Evolutionary conservation across 2,113 vertebrate genomes (phyloP).

Genomic region (Periophthalmodon schlosseri): DNA sequence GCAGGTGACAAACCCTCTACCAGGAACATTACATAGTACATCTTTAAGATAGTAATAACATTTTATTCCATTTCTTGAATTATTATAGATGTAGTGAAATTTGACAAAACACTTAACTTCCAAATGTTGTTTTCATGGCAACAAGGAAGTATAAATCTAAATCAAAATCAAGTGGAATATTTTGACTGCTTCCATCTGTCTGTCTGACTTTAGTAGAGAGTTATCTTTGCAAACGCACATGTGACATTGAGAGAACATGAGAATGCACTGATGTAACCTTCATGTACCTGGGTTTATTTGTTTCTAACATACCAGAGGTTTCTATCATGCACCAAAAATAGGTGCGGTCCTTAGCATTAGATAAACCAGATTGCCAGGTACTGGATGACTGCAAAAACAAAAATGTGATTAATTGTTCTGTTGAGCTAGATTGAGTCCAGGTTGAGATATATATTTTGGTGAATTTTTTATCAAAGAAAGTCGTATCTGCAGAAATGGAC

Average conservation of each 20-base stretch:
- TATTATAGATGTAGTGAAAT: too few relatives aligned
- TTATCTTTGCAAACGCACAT: neutral
- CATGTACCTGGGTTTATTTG: neutral
- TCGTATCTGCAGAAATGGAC: too few relatives aligned
- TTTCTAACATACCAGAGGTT: neutral
- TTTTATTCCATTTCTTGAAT: too few relatives aligned
- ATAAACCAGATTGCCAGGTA: conserved; percentile 12
- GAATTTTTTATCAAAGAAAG: too few relatives aligned
- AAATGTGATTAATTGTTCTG: neutral
- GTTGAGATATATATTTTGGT: too few relatives aligned
- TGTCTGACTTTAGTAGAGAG: neutral
- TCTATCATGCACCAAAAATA: neutral
- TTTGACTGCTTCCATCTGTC: neutral
- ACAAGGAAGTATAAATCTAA: too few relatives aligned
- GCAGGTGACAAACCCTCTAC: too few relatives aligned
- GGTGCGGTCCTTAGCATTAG: neutral
- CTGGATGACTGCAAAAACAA: neutral
- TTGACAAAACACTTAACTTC: too few relatives aligned
- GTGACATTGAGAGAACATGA: neutral
- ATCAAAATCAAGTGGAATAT: too few relatives aligned
- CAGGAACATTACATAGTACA: too few relatives aligned
- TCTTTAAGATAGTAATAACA: too few relatives aligned
- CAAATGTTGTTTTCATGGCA: too few relatives aligned
- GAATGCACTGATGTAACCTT: neutral
- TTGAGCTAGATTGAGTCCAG: neutral